Base-by-base conservation (phyloP, 53 echinoderm and acorn worm genomes). In the Stichopus horrens region DNA sequence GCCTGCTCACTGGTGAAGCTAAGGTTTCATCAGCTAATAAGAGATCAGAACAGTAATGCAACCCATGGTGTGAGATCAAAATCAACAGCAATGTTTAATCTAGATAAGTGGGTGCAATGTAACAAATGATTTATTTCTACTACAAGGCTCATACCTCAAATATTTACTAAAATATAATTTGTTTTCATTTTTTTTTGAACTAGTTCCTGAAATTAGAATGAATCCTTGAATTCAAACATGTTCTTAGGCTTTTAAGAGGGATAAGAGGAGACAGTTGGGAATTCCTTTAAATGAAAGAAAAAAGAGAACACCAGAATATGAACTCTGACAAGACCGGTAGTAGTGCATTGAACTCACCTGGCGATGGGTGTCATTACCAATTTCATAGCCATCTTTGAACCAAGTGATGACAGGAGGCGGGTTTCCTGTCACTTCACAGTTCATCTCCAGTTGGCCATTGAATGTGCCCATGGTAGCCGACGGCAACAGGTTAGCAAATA, bases 321-420 rank as follows among this genome's bases (percentile, higher is more conserved):
- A n/a, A 21, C 18, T 16, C 21, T 76, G 21, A 18, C 76, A 0
- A 76, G 21, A 18, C 20, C 13, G 0, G 10, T 18, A 8, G 23
- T 37, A 2, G 37, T 52, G 5, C 9, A 37, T n/a, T 10, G 18
- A 8, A 37, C 93, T 91, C 53, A 93, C 93, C 83, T 58, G 55
- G 76, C 91, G 76, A 74, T 90, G 80, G 18, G 86, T 83, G 53
- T 93, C 89, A 79, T 89, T 93, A 18, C 76, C 14, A 2, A 93
- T 54, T n/a, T 90, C 88, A 13, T 82, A 21, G 9, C 94, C 94
- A 75, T 92, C 86, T 60, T 86, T 92, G 54, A 92, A 55, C 94
- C 94, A 94, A 53, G 66, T 68, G 20, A 94, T 78, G 57, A 83
- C 63, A 59, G 94, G 94, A 57, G 88, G 60, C 20, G 94, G 94